These are phyloP conservation scores for Drosophila hydei DNA, from an alignment of 1,140 invertebrate genomes.

Conservation along the genomic window DNA sequence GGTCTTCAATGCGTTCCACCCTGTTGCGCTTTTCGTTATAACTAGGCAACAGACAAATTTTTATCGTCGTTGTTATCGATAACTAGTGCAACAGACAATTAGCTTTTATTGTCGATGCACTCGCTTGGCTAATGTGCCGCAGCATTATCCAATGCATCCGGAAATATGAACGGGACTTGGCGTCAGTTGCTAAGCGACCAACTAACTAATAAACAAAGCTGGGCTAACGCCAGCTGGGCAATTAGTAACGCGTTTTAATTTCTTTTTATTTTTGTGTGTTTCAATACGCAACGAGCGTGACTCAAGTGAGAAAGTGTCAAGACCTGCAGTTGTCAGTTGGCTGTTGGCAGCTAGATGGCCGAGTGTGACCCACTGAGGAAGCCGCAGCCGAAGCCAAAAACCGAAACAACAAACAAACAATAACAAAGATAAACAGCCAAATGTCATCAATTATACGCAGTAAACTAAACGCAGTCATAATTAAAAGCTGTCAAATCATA, in stretches of 20 bases:
- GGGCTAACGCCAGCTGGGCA: constrained; percentile 11
- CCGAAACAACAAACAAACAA: constrained; percentile 27
- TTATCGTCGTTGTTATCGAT: constrained; percentile 4
- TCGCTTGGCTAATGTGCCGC: constrained; percentile 7
- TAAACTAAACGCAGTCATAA: constrained; percentile 54
- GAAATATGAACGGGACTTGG: constrained; percentile 20
- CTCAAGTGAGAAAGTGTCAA: constrained; percentile 47
- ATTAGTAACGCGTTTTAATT: constrained; percentile 25
- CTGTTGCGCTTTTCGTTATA: background rate
- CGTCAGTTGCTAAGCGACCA: constrained; percentile 6
- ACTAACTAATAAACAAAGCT: constrained; percentile 7
- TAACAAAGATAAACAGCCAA: constrained; percentile 25
- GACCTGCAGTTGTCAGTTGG: constrained; percentile 6
- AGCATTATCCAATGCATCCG: constrained; percentile 15
- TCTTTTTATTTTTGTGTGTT: constrained; percentile 10
- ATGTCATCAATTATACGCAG: constrained; percentile 72
- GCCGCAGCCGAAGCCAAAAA: background rate
- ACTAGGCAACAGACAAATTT: background rate
- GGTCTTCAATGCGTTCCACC: no score
- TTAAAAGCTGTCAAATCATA: constrained; percentile 79
- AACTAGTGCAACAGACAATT: background rate
- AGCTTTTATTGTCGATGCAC: background rate
- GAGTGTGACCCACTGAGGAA: constrained; percentile 42
- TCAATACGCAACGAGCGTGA: constrained; percentile 24
- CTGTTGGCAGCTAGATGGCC: constrained; percentile 21